These are phyloP conservation scores for Ailuropoda melanoleuca DNA, from an alignment of 2,113 vertebrate genomes.

Conservation along the genomic window DNA sequence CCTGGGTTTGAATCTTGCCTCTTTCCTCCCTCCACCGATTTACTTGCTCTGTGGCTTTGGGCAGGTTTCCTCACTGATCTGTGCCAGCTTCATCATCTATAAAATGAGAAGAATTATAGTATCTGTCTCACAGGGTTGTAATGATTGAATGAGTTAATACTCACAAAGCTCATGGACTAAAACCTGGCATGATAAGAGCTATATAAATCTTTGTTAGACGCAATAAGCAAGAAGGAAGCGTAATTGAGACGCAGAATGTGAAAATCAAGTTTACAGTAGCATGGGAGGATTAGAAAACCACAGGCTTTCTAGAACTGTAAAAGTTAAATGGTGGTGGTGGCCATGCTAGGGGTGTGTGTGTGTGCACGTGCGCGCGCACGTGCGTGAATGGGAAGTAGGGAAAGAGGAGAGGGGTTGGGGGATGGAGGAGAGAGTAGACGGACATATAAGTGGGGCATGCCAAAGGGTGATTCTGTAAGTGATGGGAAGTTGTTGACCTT, in stretches of 20 bases:
- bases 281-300: background rate
- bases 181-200: background rate
- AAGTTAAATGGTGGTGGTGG: background rate
- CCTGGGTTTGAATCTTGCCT: background rate
- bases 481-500: background rate
- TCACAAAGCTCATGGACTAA: background rate
- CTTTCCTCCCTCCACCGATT: background rate
- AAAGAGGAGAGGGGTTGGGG: too few relatives aligned
- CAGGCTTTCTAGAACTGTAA: background rate
- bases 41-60: background rate
- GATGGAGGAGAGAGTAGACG: background rate
- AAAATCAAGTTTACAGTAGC: background rate
- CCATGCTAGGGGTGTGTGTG: accelerated
- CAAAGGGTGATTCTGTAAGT: background rate
- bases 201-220: background rate
- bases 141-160: background rate
- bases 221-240: background rate
- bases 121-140: background rate
- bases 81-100: background rate
- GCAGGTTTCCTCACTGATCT: background rate
- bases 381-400: background rate
- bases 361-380: too few relatives aligned
- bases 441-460: background rate
- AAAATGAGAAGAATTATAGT: background rate
- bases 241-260: background rate